Evolutionary conservation across 1,140 invertebrate species (phyloP), one percentile per base, ranked within the genome.

Genomic region (Cheumatopsyche charites): DNA sequence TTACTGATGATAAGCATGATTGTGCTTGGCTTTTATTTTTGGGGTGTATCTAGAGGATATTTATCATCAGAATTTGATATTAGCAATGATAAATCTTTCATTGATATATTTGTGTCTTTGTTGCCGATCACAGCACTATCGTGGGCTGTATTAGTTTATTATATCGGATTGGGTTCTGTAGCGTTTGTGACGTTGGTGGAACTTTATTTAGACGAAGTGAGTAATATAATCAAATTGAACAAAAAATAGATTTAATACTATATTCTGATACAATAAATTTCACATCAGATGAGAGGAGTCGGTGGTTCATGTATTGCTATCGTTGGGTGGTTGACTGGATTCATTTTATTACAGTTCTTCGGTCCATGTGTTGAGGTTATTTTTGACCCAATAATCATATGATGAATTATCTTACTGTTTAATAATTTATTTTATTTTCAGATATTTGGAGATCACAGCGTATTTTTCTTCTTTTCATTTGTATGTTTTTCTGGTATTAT

Each of bases 141-240:
- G 17, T 23, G 29, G 6, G 17, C 21, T 21, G 74, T 75, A 0
- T 72, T 75, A 12, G 36, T 62, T 25, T 70, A 72, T 42, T 75
- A 67, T 65, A 61, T 70, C 0, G 74, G 74, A 12, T 19, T 75
- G 1, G 74, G 74, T 17, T 75, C 74, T 12, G 74, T 75, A 12
- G 29, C 58, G 0, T 75, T 67, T 21, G 43, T 75, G 15, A 62
- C 26, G 12, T 29, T 70, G 7, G 62, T 52, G 49, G 74, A 75
- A 65, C n/a, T 75, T 0, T 75, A 62, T 43, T 42, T 67, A 9
- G 74, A 75, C 29, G 70, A 75, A 67, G 74, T 75, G 25, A 49
- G 15, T 42, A 62, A 62, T 29, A 1, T 19, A n/a, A 25, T 66
- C 9, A 21, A 4, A 9, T 65, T 17, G n/a, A n/a, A n/a, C n/a